A percentile compares a stretch with the other conserved stretches of the same genome.
Evolutionary conservation across 1,140 invertebrate species (phyloP).

Genomic region (Drosophila murphyi): DNA sequence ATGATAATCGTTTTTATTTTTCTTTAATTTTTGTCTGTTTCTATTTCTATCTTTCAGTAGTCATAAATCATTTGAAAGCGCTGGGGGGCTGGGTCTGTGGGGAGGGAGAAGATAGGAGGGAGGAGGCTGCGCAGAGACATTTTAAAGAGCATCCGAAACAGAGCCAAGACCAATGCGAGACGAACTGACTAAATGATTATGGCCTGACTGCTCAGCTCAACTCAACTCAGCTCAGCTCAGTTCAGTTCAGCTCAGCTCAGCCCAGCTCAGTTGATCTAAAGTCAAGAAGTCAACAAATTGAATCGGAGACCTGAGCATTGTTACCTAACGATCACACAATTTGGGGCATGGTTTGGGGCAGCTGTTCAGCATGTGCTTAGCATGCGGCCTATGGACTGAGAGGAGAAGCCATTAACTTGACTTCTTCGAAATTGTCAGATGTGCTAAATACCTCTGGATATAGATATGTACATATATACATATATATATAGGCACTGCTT

Average conservation of each 20-base stretch:
- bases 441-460: no score
- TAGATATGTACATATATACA: no score
- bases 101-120: not conserved
- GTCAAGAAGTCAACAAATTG: conserved; percentile 4
- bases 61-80: conserved; percentile 48
- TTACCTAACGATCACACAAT: not conserved
- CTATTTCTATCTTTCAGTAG: conserved; percentile 29
- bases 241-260: no score
- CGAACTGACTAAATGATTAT: conserved; percentile 17
- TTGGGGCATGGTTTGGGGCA: conserved; percentile 6
- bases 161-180: not conserved
- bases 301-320: conserved; percentile 2
- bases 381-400: not conserved
- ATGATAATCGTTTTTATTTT: conserved; percentile 55
- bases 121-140: not conserved
- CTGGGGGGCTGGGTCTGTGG: not conserved
- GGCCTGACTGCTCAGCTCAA: not conserved
- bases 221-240: not conserved
- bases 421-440: not conserved
- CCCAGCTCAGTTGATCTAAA: conserved; percentile 10
- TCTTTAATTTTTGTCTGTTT: conserved; percentile 29
- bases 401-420: not conserved
- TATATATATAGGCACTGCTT: no score
- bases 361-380: not conserved
- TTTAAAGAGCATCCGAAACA: conserved; percentile 1